Conservation (phyloP, 1,140 invertebrate genomes). For the Anastrepha ludens region DNA sequence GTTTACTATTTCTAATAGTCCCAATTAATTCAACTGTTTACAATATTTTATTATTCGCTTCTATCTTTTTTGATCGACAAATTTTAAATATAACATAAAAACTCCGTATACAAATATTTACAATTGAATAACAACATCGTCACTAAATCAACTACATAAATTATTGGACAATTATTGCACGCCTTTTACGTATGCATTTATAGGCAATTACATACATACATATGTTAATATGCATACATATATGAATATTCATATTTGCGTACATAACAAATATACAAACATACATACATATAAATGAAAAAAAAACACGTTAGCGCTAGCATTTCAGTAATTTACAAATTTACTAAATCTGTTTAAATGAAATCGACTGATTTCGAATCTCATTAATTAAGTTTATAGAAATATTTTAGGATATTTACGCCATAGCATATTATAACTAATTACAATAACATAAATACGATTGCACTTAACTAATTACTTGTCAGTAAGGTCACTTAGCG, state of each 20-base stretch:
- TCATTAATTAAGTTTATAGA: not conserved
- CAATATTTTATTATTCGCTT: not conserved
- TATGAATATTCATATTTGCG: not conserved
- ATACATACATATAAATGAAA: not conserved
- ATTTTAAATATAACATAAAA: not conserved
- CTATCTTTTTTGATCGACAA: not conserved
- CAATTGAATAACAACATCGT: not conserved
- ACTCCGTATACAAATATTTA: not conserved
- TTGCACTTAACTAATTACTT: conserved; percentile 52
- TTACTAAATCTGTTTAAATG: not conserved
- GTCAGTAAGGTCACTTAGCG: conserved; percentile 58
- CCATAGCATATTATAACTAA: conserved; percentile 66
- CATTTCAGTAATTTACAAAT: not conserved
- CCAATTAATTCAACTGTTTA: too few species aligned
- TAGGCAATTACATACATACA: conserved; percentile 1
- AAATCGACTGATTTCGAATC: conserved; percentile 1
- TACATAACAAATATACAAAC: not conserved
- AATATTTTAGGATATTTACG: conserved; percentile 56
- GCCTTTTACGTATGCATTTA: not conserved
- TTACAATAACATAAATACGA: conserved; percentile 57
- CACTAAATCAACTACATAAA: not conserved
- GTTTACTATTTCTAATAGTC: too few species aligned
- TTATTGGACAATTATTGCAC: not conserved
- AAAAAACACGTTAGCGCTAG: not conserved
- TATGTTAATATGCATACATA: not conserved